These are phyloP conservation scores for Nephrocerus scutellatus DNA, from an alignment of 2,888 invertebrate genomes.

Conservation along the genomic window DNA sequence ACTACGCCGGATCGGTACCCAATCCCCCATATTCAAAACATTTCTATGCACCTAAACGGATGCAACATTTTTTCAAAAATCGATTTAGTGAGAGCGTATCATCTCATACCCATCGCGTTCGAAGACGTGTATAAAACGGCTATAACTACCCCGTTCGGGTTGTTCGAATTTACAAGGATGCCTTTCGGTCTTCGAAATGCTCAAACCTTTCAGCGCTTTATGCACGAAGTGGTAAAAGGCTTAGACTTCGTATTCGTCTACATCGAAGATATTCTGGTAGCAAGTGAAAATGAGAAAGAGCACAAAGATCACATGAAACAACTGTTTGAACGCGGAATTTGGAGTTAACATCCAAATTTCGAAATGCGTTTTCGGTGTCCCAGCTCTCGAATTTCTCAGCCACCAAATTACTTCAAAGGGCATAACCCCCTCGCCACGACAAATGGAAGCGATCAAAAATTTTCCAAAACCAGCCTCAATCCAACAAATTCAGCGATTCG, in stretches of 20 bases:
- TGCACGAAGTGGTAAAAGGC: neutral
- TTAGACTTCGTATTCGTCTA: conserved; percentile 6
- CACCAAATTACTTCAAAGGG: conserved; percentile 18
- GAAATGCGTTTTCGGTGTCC: conserved; percentile 8
- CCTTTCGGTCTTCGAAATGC: conserved; percentile 9
- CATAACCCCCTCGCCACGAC: conserved; percentile 8
- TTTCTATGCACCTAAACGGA: conserved; percentile 1
- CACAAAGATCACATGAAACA: conserved; percentile 3
- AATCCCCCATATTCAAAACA: conserved; percentile 5
- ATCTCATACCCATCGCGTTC: conserved; percentile 1
- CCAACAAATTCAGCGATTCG: conserved; percentile 14
- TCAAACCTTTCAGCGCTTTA: conserved; percentile 9
- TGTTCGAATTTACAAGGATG: conserved; percentile 4
- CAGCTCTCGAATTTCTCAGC: conserved; percentile 10
- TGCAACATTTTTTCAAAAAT: conserved; percentile 5
- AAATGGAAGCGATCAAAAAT: conserved; percentile 15
- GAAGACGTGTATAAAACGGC: conserved; percentile 5
- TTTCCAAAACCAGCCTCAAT: conserved; percentile 14
- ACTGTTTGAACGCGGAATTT: conserved; percentile 4
- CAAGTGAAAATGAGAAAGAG: neutral
- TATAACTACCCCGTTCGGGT: conserved; percentile 3
- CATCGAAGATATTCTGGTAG: conserved; percentile 9
- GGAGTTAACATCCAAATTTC: conserved; percentile 2
- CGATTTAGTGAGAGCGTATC: conserved; percentile 4
- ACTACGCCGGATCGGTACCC: conserved; percentile 1